Conservation (phyloP, 2,113 vertebrate species). For the Bubo bubo region DNA sequence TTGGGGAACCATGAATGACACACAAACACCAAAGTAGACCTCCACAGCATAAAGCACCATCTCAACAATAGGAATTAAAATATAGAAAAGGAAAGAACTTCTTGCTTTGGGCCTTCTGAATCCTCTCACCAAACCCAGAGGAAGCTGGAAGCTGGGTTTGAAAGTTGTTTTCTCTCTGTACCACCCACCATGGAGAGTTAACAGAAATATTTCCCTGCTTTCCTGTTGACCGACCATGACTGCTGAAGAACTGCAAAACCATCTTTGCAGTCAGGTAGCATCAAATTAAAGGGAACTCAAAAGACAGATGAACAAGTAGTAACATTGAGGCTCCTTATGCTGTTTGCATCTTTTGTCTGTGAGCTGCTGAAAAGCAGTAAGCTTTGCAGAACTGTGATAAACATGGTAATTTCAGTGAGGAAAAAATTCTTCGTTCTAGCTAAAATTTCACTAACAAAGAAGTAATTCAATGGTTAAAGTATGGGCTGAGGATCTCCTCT, state of each 20-base stretch:
- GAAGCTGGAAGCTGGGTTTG: background rate
- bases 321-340: background rate
- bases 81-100: background rate
- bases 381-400: background rate
- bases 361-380: background rate
- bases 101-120: background rate
- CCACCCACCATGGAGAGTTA: background rate
- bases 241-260: background rate
- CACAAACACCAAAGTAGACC: constrained; percentile 23
- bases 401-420: background rate
- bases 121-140: background rate
- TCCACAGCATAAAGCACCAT: background rate
- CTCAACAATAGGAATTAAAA: constrained; percentile 1
- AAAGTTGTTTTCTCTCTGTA: background rate
- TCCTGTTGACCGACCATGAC: background rate
- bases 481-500: background rate
- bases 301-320: background rate
- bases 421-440: background rate
- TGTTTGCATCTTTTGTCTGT: background rate
- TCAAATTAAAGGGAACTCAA: background rate
- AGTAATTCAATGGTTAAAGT: background rate
- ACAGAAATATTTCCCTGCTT: background rate
- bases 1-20: constrained; percentile 27
- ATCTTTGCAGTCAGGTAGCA: background rate
- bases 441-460: background rate